Conservation (phyloP, 1,140 invertebrate species). For the Nylanderia fulva region DNA sequence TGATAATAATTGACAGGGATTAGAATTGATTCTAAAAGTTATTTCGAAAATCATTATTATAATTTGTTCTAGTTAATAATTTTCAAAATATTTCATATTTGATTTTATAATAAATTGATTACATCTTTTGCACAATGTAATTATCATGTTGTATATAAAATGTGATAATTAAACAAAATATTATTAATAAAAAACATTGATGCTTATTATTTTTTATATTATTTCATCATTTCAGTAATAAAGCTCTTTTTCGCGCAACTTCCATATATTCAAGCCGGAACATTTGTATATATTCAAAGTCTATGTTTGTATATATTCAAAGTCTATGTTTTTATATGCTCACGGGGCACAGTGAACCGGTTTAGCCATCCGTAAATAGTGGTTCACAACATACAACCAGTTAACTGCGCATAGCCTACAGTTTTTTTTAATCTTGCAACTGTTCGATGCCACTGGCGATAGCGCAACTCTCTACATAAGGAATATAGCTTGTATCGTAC, state of each 20-base stretch:
- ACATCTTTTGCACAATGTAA: background rate
- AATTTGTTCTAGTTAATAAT: too few species aligned
- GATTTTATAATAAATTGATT: too few species aligned
- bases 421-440: slow-evolving; percentile 61
- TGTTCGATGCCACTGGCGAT: slow-evolving; percentile 66
- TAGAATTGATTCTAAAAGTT: background rate
- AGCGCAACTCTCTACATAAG: slow-evolving; percentile 56
- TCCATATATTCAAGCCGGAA: slow-evolving; percentile 19
- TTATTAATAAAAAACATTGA: too few species aligned
- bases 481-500: slow-evolving; percentile 13
- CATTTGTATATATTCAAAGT: slow-evolving; percentile 51
- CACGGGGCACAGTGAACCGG: slow-evolving; percentile 63
- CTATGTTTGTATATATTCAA: slow-evolving; percentile 65
- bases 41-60: background rate
- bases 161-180: background rate
- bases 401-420: slow-evolving; percentile 63
- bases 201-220: background rate
- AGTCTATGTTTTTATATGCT: slow-evolving; percentile 66
- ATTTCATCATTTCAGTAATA: background rate
- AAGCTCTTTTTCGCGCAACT: background rate
- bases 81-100: too few species aligned
- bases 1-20: too few species aligned
- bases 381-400: slow-evolving; percentile 72
- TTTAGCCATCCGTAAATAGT: slow-evolving; percentile 69
- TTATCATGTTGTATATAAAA: background rate